These are phyloP conservation scores for Patiria pectinifera DNA, from an alignment of 53 echinoderm and acorn worm species.

Conservation along the genomic window DNA sequence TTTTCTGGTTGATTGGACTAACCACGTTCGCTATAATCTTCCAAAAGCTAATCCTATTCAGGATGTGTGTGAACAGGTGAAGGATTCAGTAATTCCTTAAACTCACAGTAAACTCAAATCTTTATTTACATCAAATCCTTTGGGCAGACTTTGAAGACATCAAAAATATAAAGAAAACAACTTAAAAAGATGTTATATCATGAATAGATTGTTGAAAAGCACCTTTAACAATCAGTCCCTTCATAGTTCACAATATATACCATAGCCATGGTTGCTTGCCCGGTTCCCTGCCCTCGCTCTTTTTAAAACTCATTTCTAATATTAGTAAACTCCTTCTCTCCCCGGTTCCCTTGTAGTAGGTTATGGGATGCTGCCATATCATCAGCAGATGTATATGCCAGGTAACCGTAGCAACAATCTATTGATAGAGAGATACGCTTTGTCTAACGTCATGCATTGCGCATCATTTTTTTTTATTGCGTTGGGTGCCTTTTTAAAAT, in stretches of 20 bases:
- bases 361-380: conserved; percentile 64
- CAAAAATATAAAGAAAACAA: too few relatives aligned
- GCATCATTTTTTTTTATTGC: not conserved
- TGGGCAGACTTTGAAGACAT: too few relatives aligned
- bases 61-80: too few relatives aligned
- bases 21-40: too few relatives aligned
- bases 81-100: too few relatives aligned
- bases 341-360: conserved; percentile 31
- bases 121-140: too few relatives aligned
- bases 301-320: not conserved
- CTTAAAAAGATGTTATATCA: too few relatives aligned
- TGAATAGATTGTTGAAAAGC: too few relatives aligned
- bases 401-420: conserved; percentile 62
- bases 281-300: not conserved
- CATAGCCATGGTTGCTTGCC: not conserved
- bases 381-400: conserved; percentile 66
- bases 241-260: not conserved
- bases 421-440: not conserved
- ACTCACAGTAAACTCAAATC: too few relatives aligned
- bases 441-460: not conserved
- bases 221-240: too few relatives aligned
- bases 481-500: not conserved
- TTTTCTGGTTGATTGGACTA: too few relatives aligned
- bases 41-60: too few relatives aligned
- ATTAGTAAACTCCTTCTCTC: not conserved